Percentiles rank a stretch among this genome's conserved stretches.
phyloP scores from a whole-genome alignment of 2,113 vertebrate species.

The Syrmaticus mikado region DNA sequence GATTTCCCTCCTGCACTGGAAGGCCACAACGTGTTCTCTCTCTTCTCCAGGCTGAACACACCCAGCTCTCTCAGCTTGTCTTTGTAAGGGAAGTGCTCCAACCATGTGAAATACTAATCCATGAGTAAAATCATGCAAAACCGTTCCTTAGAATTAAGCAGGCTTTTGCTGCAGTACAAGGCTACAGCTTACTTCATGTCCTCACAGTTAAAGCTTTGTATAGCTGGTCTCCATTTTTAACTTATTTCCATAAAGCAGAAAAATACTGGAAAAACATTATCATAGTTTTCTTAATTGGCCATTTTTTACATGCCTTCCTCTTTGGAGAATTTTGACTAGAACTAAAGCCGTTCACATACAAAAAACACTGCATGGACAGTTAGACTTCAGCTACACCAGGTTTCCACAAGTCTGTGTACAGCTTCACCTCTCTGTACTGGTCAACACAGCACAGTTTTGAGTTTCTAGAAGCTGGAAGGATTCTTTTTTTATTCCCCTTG shows the following conservation, averaged over 20 bases:
- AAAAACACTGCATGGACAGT: background rate
- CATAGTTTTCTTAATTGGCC: background rate
- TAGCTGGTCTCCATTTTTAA: background rate
- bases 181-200: background rate
- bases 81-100: too few relatives aligned
- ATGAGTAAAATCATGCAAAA: background rate
- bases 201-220: background rate
- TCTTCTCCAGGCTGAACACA: too few relatives aligned
- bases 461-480: background rate
- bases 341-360: background rate
- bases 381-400: background rate
- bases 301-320: background rate
- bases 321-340: background rate
- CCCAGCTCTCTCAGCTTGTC: too few relatives aligned
- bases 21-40: too few relatives aligned
- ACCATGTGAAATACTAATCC: background rate
- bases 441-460: background rate
- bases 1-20: too few relatives aligned
- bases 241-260: background rate
- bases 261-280: background rate
- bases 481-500: background rate
- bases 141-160: background rate
- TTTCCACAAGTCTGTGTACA: background rate
- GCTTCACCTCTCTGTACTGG: background rate
- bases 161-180: background rate